Evolutionary conservation across 2,113 vertebrate genomes (phyloP), one percentile per base, ranked within the genome.

Genomic region (Fulmarus glacialis): DNA sequence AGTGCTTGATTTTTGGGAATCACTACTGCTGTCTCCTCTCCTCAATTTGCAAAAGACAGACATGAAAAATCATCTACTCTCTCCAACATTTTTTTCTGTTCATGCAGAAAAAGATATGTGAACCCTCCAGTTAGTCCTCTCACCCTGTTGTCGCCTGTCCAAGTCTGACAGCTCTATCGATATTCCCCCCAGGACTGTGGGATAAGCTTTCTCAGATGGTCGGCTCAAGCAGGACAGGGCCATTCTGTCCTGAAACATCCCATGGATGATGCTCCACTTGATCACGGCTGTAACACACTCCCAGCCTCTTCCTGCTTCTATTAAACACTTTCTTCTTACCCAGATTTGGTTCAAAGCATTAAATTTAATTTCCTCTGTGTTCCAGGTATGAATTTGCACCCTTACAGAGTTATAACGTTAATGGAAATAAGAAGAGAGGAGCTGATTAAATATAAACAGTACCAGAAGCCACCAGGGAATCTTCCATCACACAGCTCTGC

Each of bases 401-500:
- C 43, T 79, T 67, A 92, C 6, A 66, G 74, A 91, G 58, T 80
- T 94, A 92, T 20, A 89, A 68, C 3, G 6, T 48, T 94, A 82
- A 95, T 7, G 21, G 70, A 83, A 89, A 43, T 74, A 81, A 85
- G 59, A 66, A 84, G 85, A 56, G 56, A 90, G 58, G n/a, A 84
- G 43, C 32, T 67, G 73, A 93, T 92, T 79, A 93, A 97, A 95
- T 89, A 84, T 22, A 82, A 95, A 50, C 63, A 82, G 56, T 24
- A 58, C 23, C 34, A 56, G 72, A 87, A 87, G 40, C 34, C 91
- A 93, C 56, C 17, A 60, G 55, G 68, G 92, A 94, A 87, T 62
- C 52, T 60, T 90, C 67, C 36, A 82, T 30, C 47, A 73, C 2
- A 27, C 47, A 68, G 60, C 45, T 77, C 67, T 20, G 67, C 71